Base-by-base conservation (phyloP, 1,140 invertebrate species). In the Drosophila athabasca region DNA sequence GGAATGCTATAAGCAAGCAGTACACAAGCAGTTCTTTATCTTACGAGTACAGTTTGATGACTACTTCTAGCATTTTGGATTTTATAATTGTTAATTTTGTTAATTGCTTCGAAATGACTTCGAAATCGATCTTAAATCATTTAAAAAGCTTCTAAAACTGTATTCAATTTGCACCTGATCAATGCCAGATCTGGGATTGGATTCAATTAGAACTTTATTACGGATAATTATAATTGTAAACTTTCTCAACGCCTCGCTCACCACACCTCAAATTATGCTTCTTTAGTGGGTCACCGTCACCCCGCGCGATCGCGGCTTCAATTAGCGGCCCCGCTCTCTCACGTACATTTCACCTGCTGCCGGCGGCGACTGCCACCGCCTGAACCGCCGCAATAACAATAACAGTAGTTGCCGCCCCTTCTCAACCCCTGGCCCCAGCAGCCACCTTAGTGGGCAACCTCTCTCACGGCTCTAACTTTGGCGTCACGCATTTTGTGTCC, bases 171-270 rank as follows among this genome's bases (percentile, higher is more conserved):
- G 54, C 72, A 75, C 62, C 71, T 75, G 22, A 29, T 39, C n/a
- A 22, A 29, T 41, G 19, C n/a, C 41, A 17, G 22, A 48, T 44
- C 43, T 44, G 24, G 49, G 45, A 31, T 49, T 41, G 54, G 26
- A 52, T 48, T 11, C 69, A 81, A 69, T 87, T 85, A 85, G 81
- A 85, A 87, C 74, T 35, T 58, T 43, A 64, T 78, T 70, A 49
- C 17, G 61, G 39, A 35, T 81, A 69, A 60, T 72, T 51, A 35
- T 81, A 66, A 57, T 68, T 51, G 52, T 43, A 46, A 75, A 66
- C 79, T 83, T 84, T 84, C 76, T 65, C 75, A 60, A 29, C 8
- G 64, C 50, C 31, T 55, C 64, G 44, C 53, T 31, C 41, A 48
- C n/a, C 55, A 11, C 67, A 53, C 67, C 55, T 61, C 50, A 17